phyloP scores from a whole-genome alignment of 2,888 invertebrate species.

The Hetaerina titia region DNA sequence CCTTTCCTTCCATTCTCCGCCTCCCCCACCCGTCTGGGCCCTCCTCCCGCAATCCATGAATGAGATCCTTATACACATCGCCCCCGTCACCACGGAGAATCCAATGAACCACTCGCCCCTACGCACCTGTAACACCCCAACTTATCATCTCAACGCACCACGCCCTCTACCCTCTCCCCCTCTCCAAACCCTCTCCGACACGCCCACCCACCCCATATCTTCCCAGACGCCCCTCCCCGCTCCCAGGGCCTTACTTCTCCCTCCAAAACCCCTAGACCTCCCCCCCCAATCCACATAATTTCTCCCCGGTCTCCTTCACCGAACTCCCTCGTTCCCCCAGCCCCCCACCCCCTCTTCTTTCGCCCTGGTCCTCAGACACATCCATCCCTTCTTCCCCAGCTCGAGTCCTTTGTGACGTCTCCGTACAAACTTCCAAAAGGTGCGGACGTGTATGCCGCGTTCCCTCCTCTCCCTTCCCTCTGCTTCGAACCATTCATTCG shows the following conservation, averaged over 20 bases:
- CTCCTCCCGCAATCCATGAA: constrained; percentile 36
- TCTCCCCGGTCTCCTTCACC: not conserved
- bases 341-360: not conserved
- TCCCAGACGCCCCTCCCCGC: not conserved
- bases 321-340: not conserved
- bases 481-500: constrained; percentile 44
- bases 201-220: not conserved
- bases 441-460: constrained; percentile 2
- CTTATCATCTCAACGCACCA: constrained; percentile 59
- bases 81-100: constrained; percentile 33
- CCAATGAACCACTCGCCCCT: constrained; percentile 43
- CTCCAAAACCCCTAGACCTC: not conserved
- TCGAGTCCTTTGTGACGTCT: constrained; percentile 27
- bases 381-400: not conserved
- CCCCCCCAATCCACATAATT: not conserved
- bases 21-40: not conserved
- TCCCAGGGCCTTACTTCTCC: not conserved
- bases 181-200: not conserved
- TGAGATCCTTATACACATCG: constrained; percentile 56
- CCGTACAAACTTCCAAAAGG: constrained; percentile 42
- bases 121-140: constrained; percentile 64
- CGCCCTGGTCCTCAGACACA: not conserved
- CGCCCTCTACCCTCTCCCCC: constrained; percentile 7
- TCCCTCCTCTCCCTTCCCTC: not conserved
- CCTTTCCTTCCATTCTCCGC: constrained; percentile 14